Conservation (phyloP, 2,797 vertebrate species). For the Eleutherodactylus coqui region DNA sequence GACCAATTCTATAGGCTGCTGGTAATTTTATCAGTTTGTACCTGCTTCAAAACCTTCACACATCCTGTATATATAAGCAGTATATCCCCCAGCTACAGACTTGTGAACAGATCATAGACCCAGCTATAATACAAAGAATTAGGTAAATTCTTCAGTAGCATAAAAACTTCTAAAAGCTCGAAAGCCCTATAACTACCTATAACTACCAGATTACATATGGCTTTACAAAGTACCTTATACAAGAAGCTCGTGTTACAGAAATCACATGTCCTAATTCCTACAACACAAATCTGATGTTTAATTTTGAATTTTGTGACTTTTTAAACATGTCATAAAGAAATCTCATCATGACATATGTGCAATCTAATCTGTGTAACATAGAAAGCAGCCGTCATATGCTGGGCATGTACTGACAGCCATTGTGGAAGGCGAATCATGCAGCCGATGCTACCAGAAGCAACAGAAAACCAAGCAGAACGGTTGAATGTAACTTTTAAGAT, state of each 20-base stretch:
- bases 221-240: background rate
- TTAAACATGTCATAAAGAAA: constrained; percentile 8
- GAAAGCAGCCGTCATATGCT: constrained; percentile 7
- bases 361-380: constrained; percentile 11
- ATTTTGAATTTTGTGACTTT: constrained; percentile 25
- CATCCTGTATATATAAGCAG: no score
- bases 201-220: background rate
- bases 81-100: no score
- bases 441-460: background rate
- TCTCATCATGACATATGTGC: constrained; percentile 30
- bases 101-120: no score
- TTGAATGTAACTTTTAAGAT: no score
- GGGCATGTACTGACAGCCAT: constrained; percentile 12
- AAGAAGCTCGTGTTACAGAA: background rate
- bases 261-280: background rate
- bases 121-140: background rate
- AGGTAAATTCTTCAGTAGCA: background rate
- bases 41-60: no score
- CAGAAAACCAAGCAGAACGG: background rate
- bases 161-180: background rate
- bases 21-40: no score
- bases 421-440: background rate
- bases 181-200: background rate
- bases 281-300: constrained; percentile 22
- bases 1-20: no score